Percentiles rank a stretch among this genome's conserved stretches.
phyloP scores from a whole-genome alignment of 2,113 vertebrate genomes.

The Stigmatopora argus region DNA sequence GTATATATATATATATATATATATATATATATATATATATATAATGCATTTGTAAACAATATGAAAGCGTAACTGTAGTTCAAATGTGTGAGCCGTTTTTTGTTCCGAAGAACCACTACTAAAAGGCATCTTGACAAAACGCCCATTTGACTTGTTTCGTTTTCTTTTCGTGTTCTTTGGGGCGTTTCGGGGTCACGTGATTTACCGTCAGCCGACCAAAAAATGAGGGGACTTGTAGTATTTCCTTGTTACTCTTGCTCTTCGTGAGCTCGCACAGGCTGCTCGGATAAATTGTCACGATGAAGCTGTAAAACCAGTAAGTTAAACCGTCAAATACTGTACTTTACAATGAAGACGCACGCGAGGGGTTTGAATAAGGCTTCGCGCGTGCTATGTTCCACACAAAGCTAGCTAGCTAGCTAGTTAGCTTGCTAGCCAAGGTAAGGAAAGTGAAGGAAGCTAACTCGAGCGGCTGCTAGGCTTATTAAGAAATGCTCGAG shows the following conservation, averaged over 20 bases:
- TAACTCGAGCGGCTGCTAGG: constrained; percentile 16
- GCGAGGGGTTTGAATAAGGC: neutral
- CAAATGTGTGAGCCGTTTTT: neutral
- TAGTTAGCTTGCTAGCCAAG: neutral
- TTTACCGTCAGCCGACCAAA: neutral
- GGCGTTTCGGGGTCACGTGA: neutral
- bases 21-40: too few relatives aligned
- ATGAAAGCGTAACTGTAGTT: too few relatives aligned
- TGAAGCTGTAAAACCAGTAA: constrained; percentile 50
- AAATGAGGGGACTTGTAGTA: constrained; percentile 27
- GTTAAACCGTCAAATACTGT: constrained; percentile 8
- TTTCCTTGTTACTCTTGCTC: constrained; percentile 22
- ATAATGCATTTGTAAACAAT: too few relatives aligned
- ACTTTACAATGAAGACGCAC: neutral
- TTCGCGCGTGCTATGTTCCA: too few relatives aligned
- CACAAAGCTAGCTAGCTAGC: neutral
- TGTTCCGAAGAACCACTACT: neutral
- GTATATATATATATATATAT: too few relatives aligned
- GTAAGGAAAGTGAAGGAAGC: constrained; percentile 25
- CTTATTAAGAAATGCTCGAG: neutral
- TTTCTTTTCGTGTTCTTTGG: too few relatives aligned
- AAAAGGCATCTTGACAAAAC: neutral
- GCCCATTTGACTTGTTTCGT: too few relatives aligned
- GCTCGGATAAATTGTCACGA: constrained; percentile 42
- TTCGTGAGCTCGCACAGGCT: constrained; percentile 14